Evolutionary conservation across 2,888 invertebrate species (phyloP).

Genomic region (Tiphia femorata): DNA sequence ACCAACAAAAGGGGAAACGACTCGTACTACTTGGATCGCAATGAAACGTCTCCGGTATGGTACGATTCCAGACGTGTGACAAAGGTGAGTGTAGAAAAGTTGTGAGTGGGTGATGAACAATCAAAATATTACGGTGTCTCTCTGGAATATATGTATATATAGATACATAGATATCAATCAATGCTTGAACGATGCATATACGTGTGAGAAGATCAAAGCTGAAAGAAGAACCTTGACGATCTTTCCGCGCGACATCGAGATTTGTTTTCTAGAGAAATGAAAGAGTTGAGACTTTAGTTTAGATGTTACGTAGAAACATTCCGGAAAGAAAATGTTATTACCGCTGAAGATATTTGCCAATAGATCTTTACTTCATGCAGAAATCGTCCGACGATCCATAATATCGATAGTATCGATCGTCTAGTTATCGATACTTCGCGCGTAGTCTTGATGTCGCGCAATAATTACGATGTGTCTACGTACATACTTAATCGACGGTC

Average conservation of each 20-base stretch:
- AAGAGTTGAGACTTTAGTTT: too few relatives aligned
- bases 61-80: conserved; percentile 22
- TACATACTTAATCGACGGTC: conserved; percentile 22
- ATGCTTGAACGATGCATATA: conserved; percentile 47
- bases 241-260: conserved; percentile 41
- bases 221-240: conserved; percentile 27
- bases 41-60: background rate
- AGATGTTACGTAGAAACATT: too few relatives aligned
- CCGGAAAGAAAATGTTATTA: background rate
- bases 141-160: conserved; percentile 19
- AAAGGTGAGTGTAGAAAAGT: conserved; percentile 16
- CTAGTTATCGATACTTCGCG: too few relatives aligned
- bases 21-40: conserved; percentile 1
- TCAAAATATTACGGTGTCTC: conserved; percentile 39
- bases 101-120: conserved; percentile 20
- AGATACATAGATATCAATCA: conserved; percentile 11
- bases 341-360: too few relatives aligned
- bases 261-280: conserved; percentile 4
- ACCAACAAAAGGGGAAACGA: conserved; percentile 3
- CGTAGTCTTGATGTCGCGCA: conserved; percentile 32
- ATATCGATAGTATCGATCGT: too few relatives aligned
- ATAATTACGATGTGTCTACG: conserved; percentile 17
- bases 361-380: too few relatives aligned
- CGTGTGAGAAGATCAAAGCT: conserved; percentile 42
- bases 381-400: too few relatives aligned